Base-by-base conservation (phyloP, 2,113 vertebrate genomes). In the Puntigrus tetrazona region DNA sequence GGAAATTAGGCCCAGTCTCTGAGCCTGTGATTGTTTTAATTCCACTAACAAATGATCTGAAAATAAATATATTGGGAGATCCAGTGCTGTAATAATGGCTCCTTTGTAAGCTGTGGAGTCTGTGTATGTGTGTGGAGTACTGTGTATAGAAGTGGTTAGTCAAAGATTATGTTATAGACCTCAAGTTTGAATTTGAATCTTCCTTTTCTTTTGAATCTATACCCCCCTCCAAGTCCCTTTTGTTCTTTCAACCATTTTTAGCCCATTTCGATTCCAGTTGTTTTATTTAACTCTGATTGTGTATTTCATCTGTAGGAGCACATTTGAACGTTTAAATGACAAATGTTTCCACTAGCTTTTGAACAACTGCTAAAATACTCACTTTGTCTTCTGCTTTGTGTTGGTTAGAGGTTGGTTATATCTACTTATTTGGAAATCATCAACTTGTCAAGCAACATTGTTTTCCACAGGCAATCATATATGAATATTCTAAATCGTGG, bases 11-110 rank as follows among this genome's bases (percentile, higher is more conserved):
- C 73, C 77, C 67, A 87, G 83, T 81, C 69, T 74, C 59, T 75
- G 80, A 7, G 61, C 77, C 82, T 78, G 84, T 88, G 84, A 90
- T 85, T 88, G 84, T 81, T 89, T 86, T 86, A 87, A 89, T 89
- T 87, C 82, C 79, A 36, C 85, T 83, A 86, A 88, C 80, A 87
- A 86, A 88, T 84, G 27, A 87, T 87, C 84, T 86, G 79, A 89
- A 89, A 87, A 89, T 87, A 84, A 90, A 88, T 85, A 65, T 84
- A 81, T 86, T 69, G 74, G 83, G 79, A 72, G 67, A 87, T 89
- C 80, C 87, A 83, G 83, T 55, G 41, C 52, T 85, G 63, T 73
- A 82, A 89, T 84, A 89, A 88, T 86, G 84, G 82, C 77, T 85
- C 84, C 85, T 74, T 88, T 89, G 88, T 90, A 82, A 75, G 74